These are phyloP conservation scores for Rambutsinella grinnellia DNA, from an alignment of 2,888 invertebrate species.

Conservation along the genomic window DNA sequence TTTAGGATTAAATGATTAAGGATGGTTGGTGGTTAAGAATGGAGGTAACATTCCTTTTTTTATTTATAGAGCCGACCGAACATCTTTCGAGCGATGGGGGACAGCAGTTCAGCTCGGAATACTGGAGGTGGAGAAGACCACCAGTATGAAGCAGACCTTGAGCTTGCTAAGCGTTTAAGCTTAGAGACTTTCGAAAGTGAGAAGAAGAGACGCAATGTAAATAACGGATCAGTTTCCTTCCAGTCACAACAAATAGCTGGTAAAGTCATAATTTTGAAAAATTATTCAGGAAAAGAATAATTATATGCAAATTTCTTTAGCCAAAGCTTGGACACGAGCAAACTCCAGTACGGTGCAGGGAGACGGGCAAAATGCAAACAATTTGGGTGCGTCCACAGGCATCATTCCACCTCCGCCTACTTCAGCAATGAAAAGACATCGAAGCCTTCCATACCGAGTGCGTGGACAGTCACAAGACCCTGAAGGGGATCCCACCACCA, in stretches of 20 bases:
- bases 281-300: too few relatives aligned
- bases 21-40: background rate
- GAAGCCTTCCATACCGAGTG: constrained; percentile 61
- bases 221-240: constrained; percentile 10
- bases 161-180: constrained; percentile 88
- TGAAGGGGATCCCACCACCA: constrained; percentile 79
- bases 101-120: constrained; percentile 79
- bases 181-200: constrained; percentile 76
- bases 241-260: constrained; percentile 31
- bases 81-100: constrained; percentile 75
- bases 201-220: constrained; percentile 19
- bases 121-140: constrained; percentile 70
- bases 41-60: too few relatives aligned
- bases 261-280: too few relatives aligned
- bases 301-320: constrained; percentile 5
- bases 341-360: constrained; percentile 43
- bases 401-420: constrained; percentile 51
- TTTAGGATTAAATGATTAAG: background rate
- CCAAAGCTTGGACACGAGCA: constrained; percentile 54
- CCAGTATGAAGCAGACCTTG: constrained; percentile 77
- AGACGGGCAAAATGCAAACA: constrained; percentile 36
- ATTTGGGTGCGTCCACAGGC: background rate
- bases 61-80: constrained; percentile 64
- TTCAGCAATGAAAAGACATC: constrained; percentile 57
- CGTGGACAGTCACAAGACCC: constrained; percentile 37